Percentiles rank a stretch among this genome's conserved stretches.
Conservation (phyloP, 2,113 vertebrate genomes). For the Synodontis membranacea region DNA sequence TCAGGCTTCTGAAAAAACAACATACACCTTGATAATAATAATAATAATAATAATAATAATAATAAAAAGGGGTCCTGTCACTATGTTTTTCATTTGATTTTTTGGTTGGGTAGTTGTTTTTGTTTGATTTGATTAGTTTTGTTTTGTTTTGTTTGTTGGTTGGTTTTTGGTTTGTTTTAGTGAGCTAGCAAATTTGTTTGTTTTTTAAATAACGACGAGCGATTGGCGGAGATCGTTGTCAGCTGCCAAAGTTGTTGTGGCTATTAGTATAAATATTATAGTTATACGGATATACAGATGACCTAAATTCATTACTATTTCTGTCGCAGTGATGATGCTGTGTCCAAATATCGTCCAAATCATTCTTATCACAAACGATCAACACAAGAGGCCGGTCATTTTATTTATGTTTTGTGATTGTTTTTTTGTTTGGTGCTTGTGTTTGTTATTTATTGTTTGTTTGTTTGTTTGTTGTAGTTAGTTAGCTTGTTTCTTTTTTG, state of each 20-base stretch:
- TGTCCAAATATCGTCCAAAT: background rate
- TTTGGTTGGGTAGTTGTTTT: background rate
- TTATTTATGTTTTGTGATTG: too few relatives aligned
- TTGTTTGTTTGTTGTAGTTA: background rate
- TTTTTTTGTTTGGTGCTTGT: background rate
- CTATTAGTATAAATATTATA: too few relatives aligned
- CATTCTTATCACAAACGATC: background rate
- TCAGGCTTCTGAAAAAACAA: too few relatives aligned
- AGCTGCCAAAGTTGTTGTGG: too few relatives aligned
- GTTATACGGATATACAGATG: background rate
- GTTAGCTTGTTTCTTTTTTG: background rate
- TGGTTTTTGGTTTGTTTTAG: too few relatives aligned
- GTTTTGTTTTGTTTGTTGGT: background rate
- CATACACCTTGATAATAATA: too few relatives aligned
- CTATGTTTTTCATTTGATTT: background rate
- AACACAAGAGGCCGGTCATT: background rate
- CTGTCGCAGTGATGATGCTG: too few relatives aligned
- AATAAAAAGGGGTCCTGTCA: background rate
- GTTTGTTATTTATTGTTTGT: background rate
- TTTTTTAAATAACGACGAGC: background rate
- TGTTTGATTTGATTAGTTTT: background rate
- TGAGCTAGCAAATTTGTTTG: background rate
- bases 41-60: too few relatives aligned
- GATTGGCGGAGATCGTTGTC: too few relatives aligned
- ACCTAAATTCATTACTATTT: background rate